Base-by-base conservation (phyloP, 2,888 invertebrate species). In the Pseudococcus longispinus region DNA sequence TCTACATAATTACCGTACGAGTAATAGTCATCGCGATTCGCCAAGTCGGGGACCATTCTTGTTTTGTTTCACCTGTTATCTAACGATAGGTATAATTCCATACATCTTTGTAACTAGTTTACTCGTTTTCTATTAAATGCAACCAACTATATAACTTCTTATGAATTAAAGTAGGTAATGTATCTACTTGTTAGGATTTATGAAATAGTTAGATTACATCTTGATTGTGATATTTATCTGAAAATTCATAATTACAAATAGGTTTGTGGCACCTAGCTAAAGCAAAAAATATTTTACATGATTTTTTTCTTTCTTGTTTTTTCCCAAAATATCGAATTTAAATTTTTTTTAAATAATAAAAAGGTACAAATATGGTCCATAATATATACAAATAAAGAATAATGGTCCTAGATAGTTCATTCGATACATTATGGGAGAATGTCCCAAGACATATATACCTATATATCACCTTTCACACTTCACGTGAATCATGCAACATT, bases 401-500 rank as follows among this genome's bases (percentile, higher is more conserved):
- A 60, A 60, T 60, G 29, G 70, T 29, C 29, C 15, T 70, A 29
- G 26, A 26, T 70, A 23, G 23, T 80, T 80, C 42, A 23, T 42
- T 80, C 42, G 20, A 80, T 42, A 37, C n/a, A 37, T 37, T 42
- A 80, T 80, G 42, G 42, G 32, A 80, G 42, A 80, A 80, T 80
- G 42, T 80, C 29, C 11, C 42, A 80, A 80, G 37, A 80, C 42
- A 80, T 13, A 80, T 42, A 20, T 70, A 70, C 60, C 23, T 60
- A 60, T 80, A 80, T 80, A 80, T 80, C 77, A 80, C 42, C 77
- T 80, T 80, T 80, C 77, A 80, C 77, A 80, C 77, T 80, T 42
- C 37, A 42, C 77, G 42, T 20, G 37, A 80, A 80, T 80, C 77
- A 42, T 80, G 77, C 77, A 80, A 80, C 77, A 80, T 80, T 42